Conservation (phyloP, 30 jellyfish, hydroid and myxozoan species). For the Phacellophora camtschatica region DNA sequence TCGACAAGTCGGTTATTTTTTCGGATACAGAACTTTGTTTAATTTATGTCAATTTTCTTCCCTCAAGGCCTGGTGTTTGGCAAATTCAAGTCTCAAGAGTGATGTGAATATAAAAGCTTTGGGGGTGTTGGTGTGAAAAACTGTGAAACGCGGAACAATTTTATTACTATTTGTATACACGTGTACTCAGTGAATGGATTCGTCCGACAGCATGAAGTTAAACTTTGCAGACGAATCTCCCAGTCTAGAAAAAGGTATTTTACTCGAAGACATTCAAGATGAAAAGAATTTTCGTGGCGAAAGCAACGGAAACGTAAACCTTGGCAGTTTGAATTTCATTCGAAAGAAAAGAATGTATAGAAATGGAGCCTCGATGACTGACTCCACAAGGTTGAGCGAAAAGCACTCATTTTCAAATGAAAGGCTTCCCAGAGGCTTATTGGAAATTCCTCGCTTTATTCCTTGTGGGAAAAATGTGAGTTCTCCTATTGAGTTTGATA, state of each 20-base stretch:
- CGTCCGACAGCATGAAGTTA: constrained; percentile 41
- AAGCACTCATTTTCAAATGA: neutral
- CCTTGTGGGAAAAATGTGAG: constrained; percentile 45
- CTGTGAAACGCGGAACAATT: neutral
- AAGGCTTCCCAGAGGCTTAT: constrained; percentile 36
- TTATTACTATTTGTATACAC: neutral
- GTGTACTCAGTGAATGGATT: constrained; percentile 2
- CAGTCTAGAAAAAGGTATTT: constrained; percentile 29
- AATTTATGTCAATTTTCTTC: no score
- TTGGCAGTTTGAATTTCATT: constrained; percentile 52
- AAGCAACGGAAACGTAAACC: constrained; percentile 23
- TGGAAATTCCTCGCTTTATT: constrained; percentile 42
- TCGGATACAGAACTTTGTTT: neutral
- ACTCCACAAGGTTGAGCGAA: constrained; percentile 22
- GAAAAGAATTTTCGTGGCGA: constrained; percentile 6
- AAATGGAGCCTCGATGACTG: constrained; percentile 48
- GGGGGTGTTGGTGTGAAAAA: neutral
- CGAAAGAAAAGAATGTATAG: constrained; percentile 37
- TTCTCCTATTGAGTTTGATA: constrained; percentile 52
- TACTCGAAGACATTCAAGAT: constrained; percentile 32
- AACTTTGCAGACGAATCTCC: constrained; percentile 37
- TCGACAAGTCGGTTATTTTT: neutral
- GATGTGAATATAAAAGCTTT: no score
- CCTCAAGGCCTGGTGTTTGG: no score
- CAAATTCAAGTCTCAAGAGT: no score